A percentile compares a stretch with the other conserved stretches of the same genome.
Evolutionary conservation across 1,140 invertebrate species (phyloP).

Genomic region (Eumaeus atala): DNA sequence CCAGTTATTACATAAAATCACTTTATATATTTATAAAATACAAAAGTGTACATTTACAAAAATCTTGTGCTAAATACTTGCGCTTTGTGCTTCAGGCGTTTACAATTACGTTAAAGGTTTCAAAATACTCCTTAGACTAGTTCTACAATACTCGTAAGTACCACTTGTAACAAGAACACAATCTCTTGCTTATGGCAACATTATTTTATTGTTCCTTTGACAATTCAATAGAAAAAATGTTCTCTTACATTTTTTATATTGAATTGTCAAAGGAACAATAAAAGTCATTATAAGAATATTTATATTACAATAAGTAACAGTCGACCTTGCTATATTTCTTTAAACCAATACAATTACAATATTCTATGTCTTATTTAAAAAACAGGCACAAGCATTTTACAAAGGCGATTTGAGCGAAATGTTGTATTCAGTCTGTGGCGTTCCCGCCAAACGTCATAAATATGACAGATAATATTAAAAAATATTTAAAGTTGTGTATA

Average conservation of each 20-base stretch:
- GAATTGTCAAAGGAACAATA: too few relatives aligned
- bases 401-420: slow-evolving; percentile 53
- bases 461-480: too few relatives aligned
- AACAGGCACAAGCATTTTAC: slow-evolving; percentile 62
- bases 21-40: slow-evolving; percentile 64
- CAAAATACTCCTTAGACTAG: slow-evolving; percentile 11
- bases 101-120: background rate
- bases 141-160: slow-evolving; percentile 7
- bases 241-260: too few relatives aligned
- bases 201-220: too few relatives aligned
- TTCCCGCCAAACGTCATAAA: background rate
- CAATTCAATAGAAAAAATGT: too few relatives aligned
- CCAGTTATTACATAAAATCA: slow-evolving; percentile 34
- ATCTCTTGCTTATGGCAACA: too few relatives aligned
- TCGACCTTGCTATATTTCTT: background rate
- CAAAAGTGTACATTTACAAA: slow-evolving; percentile 52
- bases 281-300: too few relatives aligned
- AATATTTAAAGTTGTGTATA: too few relatives aligned
- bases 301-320: too few relatives aligned
- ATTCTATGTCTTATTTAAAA: slow-evolving; percentile 23
- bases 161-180: too few relatives aligned
- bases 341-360: slow-evolving; percentile 11
- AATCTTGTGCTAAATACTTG: slow-evolving; percentile 36
- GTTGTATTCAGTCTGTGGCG: slow-evolving; percentile 25
- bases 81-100: slow-evolving; percentile 41